Base-by-base conservation (phyloP, 1,140 invertebrate species). In the Drosophila pallidifrons region DNA sequence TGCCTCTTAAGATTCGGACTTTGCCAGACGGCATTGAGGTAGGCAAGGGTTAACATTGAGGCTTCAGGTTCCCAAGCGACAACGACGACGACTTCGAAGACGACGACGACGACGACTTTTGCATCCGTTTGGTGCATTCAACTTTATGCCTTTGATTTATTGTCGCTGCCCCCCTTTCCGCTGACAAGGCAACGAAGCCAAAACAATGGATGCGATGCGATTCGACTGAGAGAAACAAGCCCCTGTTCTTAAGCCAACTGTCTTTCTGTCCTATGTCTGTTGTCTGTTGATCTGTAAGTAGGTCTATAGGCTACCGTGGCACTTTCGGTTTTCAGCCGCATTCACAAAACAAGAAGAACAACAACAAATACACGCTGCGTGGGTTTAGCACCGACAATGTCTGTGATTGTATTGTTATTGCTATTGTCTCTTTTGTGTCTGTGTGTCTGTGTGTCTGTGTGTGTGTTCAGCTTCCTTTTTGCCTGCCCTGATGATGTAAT, bases 121-220 rank as follows among this genome's bases (percentile, higher is more conserved):
- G 83, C 83, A 88, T 88, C 83, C 83, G 83, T 64, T 68, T 55
- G 81, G 86, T 87, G 82, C 88, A 87, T 91, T 91, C 88, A 91
- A 88, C 88, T 89, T 89, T 77, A 83, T 77, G 64, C 75, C 80
- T 91, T 91, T 91, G 88, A 91, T 91, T 91, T 91, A 83, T 83
- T 87, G 82, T 86, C 73, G 64, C 66, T 68, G 69, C 65, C 41
- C 41, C 47, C 28, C 52, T 38, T 64, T 63, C 59, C 74, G 32
- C 55, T 57, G 67, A 43, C 58, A 54, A 35, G 55, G 55, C 71
- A 91, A 91, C 87, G 88, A 91, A 91, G 87, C 72, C 77, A 82
- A 87, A 89, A 90, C 85, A 88, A 88, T 77, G 79, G 51, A 60
- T 16, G 59, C 49, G 8, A 38, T 10, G 35, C 35, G 30, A 32